These are phyloP conservation scores for Trichosurus vulpecula DNA, from an alignment of 2,797 vertebrate genomes.

Conservation along the genomic window DNA sequence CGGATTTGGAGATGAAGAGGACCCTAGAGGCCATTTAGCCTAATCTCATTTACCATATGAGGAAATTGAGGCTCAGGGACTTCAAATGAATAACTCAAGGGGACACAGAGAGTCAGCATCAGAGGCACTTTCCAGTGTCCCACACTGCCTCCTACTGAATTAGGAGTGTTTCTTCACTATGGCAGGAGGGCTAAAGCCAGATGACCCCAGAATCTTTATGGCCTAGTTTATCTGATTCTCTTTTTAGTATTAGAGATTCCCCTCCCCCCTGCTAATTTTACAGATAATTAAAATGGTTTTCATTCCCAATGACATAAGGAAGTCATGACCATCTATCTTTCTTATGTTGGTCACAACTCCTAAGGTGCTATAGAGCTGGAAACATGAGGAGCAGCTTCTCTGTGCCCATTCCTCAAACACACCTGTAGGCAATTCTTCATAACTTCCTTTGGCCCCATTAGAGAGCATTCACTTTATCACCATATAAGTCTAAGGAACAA, in stretches of 20 bases:
- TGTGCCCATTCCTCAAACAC: not conserved
- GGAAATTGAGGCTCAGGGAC: not conserved
- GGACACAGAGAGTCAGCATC: not conserved
- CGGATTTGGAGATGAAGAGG: not conserved
- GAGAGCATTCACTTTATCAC: not conserved
- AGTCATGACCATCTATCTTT: not conserved
- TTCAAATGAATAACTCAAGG: not conserved
- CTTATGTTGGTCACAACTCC: not conserved
- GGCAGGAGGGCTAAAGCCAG: not conserved
- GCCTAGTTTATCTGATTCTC: conserved; percentile 8
- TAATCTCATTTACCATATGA: not conserved
- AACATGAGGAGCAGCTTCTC: not conserved
- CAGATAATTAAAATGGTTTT: conserved; percentile 8
- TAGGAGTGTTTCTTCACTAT: not conserved
- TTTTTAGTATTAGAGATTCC: not conserved
- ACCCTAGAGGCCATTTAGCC: not conserved
- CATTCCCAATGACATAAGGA: not conserved
- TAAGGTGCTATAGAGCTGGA: not conserved
- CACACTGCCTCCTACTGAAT: not conserved
- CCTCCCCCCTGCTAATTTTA: not conserved
- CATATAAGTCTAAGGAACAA: not conserved
- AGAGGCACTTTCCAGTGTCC: not conserved
- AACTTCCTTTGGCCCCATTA: not conserved
- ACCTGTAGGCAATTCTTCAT: not conserved
- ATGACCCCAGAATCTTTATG: not conserved